Evolutionary conservation across 2,797 vertebrate species (phyloP).

Genomic region (Mus spretus): DNA sequence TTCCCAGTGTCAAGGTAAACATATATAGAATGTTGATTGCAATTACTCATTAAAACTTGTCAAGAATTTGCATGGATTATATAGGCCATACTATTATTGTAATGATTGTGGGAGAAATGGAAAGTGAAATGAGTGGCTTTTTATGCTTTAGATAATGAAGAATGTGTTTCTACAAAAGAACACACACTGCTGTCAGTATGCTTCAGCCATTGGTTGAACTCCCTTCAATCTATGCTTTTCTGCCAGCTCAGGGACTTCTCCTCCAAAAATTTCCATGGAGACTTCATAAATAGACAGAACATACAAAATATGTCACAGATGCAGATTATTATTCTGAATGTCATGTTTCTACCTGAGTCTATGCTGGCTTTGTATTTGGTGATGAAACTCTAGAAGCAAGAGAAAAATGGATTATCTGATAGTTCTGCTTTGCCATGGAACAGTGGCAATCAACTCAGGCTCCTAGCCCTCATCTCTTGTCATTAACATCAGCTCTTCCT

Average conservation of each 20-base stretch:
- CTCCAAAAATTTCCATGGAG: slow-evolving; percentile 36
- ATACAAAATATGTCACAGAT: background rate
- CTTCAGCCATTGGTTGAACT: background rate
- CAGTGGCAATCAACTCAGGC: background rate
- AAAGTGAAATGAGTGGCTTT: background rate
- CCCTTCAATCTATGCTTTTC: slow-evolving; percentile 14
- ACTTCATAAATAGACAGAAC: background rate
- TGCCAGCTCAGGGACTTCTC: background rate
- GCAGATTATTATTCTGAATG: slow-evolving; percentile 23
- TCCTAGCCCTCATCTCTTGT: background rate
- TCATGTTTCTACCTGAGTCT: background rate
- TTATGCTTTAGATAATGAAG: slow-evolving; percentile 18
- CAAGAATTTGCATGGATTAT: slow-evolving; percentile 76
- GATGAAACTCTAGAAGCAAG: background rate
- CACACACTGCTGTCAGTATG: background rate
- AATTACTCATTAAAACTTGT: slow-evolving; percentile 62
- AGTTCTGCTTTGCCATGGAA: background rate
- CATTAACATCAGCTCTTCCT: background rate
- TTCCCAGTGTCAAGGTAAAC: slow-evolving; percentile 70
- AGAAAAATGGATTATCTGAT: background rate
- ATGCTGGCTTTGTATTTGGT: background rate
- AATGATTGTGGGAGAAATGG: slow-evolving; percentile 62
- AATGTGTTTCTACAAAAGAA: background rate
- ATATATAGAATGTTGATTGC: slow-evolving; percentile 79
- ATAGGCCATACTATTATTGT: slow-evolving; percentile 34